A percentile compares a stretch with the other conserved stretches of the same genome.
These are phyloP conservation scores for Heliconius congener DNA, from an alignment of 1,140 invertebrate genomes.

Conservation along the genomic window DNA sequence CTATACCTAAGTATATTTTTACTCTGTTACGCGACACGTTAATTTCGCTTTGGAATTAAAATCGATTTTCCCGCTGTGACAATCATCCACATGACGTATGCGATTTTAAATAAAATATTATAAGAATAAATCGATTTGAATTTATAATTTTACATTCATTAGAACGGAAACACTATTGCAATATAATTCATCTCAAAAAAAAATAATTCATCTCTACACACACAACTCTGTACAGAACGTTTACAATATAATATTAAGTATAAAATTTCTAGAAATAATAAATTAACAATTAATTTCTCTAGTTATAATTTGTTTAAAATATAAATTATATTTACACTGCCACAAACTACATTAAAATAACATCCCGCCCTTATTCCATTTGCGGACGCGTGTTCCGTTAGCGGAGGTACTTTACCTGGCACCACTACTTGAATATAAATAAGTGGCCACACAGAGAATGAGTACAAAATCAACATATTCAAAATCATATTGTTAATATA, in stretches of 20 bases:
- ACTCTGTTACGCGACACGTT: not conserved
- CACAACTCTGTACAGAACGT: too few species aligned
- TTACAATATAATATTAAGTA: too few species aligned
- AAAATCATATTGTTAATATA: not conserved
- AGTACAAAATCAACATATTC: not conserved
- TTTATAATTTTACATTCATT: not conserved
- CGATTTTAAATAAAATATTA: not conserved
- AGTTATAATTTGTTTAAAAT: too few species aligned
- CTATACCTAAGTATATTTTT: not conserved
- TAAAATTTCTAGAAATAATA: too few species aligned
- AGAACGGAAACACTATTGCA: not conserved
- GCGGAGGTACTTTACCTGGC: not conserved
- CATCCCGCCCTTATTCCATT: not conserved
- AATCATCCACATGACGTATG: not conserved
- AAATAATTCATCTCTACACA: not conserved
- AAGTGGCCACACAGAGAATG: not conserved
- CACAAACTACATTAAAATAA: too few species aligned
- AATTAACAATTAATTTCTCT: too few species aligned
- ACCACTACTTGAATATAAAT: not conserved
- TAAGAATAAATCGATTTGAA: not conserved
- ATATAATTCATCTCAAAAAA: not conserved
- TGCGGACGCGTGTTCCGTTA: constrained; percentile 3
- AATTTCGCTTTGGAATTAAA: not conserved
- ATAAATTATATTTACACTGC: too few species aligned
- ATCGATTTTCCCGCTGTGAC: not conserved